Conservation (phyloP, 2,797 vertebrate genomes). For the Acanthopagrus latus region DNA sequence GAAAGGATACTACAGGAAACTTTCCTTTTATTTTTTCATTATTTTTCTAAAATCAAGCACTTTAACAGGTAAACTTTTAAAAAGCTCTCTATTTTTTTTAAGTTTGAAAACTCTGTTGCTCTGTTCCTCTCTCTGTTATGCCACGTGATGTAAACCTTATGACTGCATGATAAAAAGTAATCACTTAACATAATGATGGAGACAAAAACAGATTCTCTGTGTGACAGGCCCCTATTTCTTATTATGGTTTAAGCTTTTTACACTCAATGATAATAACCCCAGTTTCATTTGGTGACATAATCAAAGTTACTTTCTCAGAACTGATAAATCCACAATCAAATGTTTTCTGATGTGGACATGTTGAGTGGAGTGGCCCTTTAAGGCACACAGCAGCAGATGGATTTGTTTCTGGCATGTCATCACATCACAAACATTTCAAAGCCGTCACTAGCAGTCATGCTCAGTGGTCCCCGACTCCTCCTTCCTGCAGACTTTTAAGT, state of each 20-base stretch:
- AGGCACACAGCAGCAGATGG: not conserved
- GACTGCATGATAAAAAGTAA: not conserved
- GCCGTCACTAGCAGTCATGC: not conserved
- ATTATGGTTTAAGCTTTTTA: not conserved
- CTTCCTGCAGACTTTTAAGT: too few relatives aligned
- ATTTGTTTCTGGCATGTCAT: not conserved
- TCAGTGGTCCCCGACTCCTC: not conserved
- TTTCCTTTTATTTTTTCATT: too few relatives aligned
- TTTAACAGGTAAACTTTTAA: too few relatives aligned
- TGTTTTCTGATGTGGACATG: not conserved
- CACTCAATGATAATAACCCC: too few relatives aligned
- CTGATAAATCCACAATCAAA: not conserved
- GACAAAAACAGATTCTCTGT: not conserved
- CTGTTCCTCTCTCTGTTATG: not conserved
- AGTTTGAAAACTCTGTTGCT: not conserved
- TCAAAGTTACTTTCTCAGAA: not conserved
- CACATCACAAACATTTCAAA: not conserved
- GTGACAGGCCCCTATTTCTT: not conserved
- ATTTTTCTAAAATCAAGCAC: too few relatives aligned
- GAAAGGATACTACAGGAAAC: too few relatives aligned
- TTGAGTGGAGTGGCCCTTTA: not conserved
- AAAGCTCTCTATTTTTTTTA: too few relatives aligned
- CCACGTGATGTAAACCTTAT: not conserved
- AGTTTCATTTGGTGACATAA: not conserved
- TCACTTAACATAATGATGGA: not conserved